Evolutionary conservation across 1,140 invertebrate genomes (phyloP).

Genomic region (Sinella curviseta): DNA sequence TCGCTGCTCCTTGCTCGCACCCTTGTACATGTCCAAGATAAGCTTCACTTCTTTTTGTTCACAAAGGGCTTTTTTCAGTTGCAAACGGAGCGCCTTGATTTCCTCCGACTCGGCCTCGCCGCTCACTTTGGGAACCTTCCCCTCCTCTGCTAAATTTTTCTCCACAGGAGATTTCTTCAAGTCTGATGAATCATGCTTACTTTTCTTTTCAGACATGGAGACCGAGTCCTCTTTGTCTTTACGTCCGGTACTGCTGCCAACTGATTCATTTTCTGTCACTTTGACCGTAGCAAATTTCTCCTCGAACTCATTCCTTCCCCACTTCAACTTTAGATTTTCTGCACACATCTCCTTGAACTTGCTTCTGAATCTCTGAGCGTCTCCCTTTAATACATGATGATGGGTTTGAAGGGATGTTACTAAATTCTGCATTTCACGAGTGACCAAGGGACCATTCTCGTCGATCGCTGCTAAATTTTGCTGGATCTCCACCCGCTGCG

Average conservation of each 20-base stretch:
- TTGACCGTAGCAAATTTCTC: constrained; percentile 51
- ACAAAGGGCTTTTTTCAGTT: constrained; percentile 76
- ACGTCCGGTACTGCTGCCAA: neutral
- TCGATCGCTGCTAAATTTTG: constrained; percentile 97
- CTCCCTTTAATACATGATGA: constrained; percentile 92
- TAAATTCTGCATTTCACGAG: constrained; percentile 94
- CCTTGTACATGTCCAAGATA: constrained; percentile 94
- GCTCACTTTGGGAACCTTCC: constrained; percentile 58
- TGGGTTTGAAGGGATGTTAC: constrained; percentile 96
- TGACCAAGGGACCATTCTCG: constrained; percentile 90
- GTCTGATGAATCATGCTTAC: constrained; percentile 11
- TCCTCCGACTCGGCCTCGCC: constrained; percentile 59
- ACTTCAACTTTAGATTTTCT: neutral
- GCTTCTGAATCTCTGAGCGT: constrained; percentile 86
- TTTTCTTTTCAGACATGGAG: neutral
- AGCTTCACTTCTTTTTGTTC: constrained; percentile 70
- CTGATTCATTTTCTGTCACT: neutral
- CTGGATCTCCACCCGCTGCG: constrained; percentile 95
- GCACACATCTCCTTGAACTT: constrained; percentile 72
- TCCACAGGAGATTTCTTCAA: neutral
- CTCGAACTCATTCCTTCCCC: neutral
- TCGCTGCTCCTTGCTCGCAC: constrained; percentile 89
- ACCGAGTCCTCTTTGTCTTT: neutral
- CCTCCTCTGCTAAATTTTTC: constrained; percentile 61
- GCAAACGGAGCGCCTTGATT: constrained; percentile 82